Base-by-base conservation (phyloP, 64 coral and sea anemone genomes). In the Hydrozoanthus tunicans region DNA sequence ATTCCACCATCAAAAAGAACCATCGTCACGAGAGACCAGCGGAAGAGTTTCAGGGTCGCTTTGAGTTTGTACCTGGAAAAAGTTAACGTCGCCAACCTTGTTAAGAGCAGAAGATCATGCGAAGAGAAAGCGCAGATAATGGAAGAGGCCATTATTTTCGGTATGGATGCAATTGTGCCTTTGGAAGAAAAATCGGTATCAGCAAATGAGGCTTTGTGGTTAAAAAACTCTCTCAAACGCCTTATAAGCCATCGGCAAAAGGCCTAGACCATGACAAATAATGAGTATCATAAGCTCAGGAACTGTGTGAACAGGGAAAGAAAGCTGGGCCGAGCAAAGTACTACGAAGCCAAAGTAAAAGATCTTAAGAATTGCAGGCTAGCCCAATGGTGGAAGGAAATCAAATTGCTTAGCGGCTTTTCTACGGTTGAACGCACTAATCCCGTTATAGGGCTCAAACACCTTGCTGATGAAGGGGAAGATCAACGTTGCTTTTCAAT, bases 341-440 rank as follows among this genome's bases (percentile, higher is more conserved):
- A 82, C n/a, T 74, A 64, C 57, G 6, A 85, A 85, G 61, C 79
- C 10, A 75, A 85, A 92, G 66, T 92, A 62, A 61, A 83, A 73
- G 64, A 92, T 73, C 76, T 83, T 52, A 92, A 92, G 80, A 27
- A 77, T 59, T 85, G 91, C 60, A 92, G 84, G 55, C 91, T 72
- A 5, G 72, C 91, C 53, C 52, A 77, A 8, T 92, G 79, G 91
- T 92, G 91, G 81, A 85, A 59, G 27, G 80, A 92, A 85, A 63
- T 91, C 56, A 91, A 91, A 77, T 64, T 81, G n/a, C 90, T 91
- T 56, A 91, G 91, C 5, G 82, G 82, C 32, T 79, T 61, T 64
- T 93, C 60, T 7, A 82, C 51, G 15, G 65, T 59, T 6, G 62
- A 15, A 15, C n/a, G 9, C 70, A 72, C n/a, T 26, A 72, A 26